Evolutionary conservation across 2,888 invertebrate genomes (phyloP).

Genomic region (Campoplex capitator): DNA sequence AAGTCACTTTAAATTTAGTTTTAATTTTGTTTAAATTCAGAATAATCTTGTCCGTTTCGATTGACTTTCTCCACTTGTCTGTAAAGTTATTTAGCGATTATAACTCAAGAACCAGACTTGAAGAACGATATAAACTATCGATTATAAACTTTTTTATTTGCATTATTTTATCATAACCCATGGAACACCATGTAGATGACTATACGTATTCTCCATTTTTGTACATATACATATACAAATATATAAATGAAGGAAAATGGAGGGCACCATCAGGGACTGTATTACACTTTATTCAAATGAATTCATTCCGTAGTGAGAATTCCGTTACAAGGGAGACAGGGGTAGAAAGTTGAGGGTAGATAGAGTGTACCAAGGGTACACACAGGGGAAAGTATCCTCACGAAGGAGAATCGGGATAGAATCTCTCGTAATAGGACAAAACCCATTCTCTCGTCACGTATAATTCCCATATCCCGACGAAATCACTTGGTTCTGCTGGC

Average conservation of each 20-base stretch:
- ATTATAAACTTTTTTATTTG: not conserved
- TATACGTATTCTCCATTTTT: not conserved
- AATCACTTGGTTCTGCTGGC: constrained; percentile 55
- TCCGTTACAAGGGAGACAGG: constrained; percentile 31
- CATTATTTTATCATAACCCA: not conserved
- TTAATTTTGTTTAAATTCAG: no score
- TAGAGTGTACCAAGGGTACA: constrained; percentile 33
- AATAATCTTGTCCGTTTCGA: no score
- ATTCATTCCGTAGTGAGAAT: constrained; percentile 64
- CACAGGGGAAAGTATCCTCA: constrained; percentile 6
- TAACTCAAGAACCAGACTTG: not conserved
- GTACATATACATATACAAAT: constrained; percentile 1
- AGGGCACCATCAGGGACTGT: constrained; percentile 28
- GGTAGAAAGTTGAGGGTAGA: constrained; percentile 56
- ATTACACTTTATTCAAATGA: constrained; percentile 67
- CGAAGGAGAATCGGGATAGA: constrained; percentile 31
- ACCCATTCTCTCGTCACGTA: constrained; percentile 48
- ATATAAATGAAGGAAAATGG: constrained; percentile 19
- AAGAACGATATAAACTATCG: not conserved
- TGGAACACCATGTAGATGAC: not conserved
- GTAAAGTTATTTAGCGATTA: not conserved
- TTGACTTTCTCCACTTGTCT: not conserved
- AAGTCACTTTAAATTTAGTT: no score
- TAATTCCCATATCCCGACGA: constrained; percentile 60
- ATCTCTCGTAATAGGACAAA: constrained; percentile 50